Conservation (phyloP, 2,888 invertebrate genomes). For the Hartigia nigra region DNA sequence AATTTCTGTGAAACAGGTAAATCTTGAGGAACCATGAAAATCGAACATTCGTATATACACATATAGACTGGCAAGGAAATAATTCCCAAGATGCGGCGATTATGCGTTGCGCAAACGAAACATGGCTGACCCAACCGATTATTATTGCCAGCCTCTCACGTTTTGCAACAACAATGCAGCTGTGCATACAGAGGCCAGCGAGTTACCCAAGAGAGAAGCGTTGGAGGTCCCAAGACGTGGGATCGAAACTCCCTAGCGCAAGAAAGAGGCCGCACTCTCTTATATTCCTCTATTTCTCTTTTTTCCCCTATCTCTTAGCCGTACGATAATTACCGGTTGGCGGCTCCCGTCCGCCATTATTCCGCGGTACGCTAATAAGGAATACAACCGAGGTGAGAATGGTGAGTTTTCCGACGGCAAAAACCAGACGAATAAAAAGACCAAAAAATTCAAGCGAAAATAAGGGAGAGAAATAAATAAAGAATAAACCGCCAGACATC, state of each 20-base stretch:
- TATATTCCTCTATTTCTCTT: background rate
- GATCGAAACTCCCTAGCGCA: slow-evolving; percentile 30
- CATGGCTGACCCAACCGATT: background rate
- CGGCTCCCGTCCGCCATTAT: slow-evolving; percentile 35
- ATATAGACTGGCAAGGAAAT: background rate
- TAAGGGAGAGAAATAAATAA: background rate
- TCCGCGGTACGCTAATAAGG: slow-evolving; percentile 41
- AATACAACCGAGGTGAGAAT: slow-evolving; percentile 35
- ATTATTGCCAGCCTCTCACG: slow-evolving; percentile 35
- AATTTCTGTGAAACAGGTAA: background rate
- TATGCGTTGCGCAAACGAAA: slow-evolving; percentile 4
- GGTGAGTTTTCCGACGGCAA: slow-evolving; percentile 1
- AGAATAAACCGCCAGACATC: background rate
- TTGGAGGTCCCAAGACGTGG: slow-evolving; percentile 39
- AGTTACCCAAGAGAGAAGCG: slow-evolving; percentile 39
- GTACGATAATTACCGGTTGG: slow-evolving; percentile 41
- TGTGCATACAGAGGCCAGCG: slow-evolving; percentile 39
- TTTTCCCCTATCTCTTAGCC: slow-evolving; percentile 1
- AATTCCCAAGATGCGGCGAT: background rate
- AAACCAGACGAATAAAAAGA: background rate
- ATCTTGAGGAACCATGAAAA: background rate
- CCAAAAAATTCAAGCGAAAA: background rate
- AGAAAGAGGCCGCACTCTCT: slow-evolving; percentile 2
- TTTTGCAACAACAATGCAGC: slow-evolving; percentile 54
- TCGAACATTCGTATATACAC: background rate